phyloP scores from a whole-genome alignment of 2,797 vertebrate species.

The Spondyliosoma cantharus region DNA sequence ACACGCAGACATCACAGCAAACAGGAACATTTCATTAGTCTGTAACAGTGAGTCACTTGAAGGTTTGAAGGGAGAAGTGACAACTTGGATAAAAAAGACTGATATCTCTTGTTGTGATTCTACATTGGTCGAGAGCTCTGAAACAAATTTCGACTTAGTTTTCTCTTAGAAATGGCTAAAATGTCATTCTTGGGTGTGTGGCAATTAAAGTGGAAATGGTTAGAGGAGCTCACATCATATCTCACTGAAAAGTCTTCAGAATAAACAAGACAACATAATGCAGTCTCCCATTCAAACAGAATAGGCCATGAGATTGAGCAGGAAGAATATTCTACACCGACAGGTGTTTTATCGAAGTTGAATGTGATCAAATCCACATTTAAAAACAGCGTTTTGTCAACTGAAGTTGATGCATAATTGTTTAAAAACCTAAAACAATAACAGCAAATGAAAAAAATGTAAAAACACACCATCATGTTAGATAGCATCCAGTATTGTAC shows the following conservation, averaged over 20 bases:
- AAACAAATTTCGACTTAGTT: neutral
- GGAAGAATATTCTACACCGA: neutral
- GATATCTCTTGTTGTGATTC: slow-evolving; percentile 4
- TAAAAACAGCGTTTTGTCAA: too few relatives aligned
- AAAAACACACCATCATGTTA: too few relatives aligned
- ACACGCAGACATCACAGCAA: slow-evolving; percentile 68
- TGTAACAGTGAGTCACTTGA: slow-evolving; percentile 61
- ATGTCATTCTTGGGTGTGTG: neutral
- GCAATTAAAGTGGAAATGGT: neutral
- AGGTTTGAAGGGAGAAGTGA: slow-evolving; percentile 48
- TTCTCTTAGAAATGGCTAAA: neutral
- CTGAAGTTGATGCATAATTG: too few relatives aligned
- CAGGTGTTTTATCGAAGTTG: neutral
- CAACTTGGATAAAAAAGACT: slow-evolving; percentile 19
- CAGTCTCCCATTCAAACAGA: neutral
- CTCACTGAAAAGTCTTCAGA: neutral
- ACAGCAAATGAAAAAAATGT: too few relatives aligned
- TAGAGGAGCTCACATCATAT: neutral
- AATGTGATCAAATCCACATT: too few relatives aligned
- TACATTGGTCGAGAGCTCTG: neutral
- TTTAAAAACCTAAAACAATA: too few relatives aligned
- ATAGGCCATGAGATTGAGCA: neutral
- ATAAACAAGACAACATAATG: neutral
- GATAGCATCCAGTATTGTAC: too few relatives aligned
- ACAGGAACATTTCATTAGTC: slow-evolving; percentile 66